These are phyloP conservation scores for fruit fly (Drosophila melanogaster) DNA, from an alignment of 1,140 invertebrate species.

Conservation along the genomic window Release_6_plus_ISO1_MT NT_033777.3:8538001-8538500, in stretches of 20 bases:
- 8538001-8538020: slow-evolving; percentile 5
- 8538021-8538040: slow-evolving; percentile 17
- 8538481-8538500: slow-evolving; percentile 23
- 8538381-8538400: not conserved
- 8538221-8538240: slow-evolving; percentile 7
- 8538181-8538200: not conserved
- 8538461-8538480: slow-evolving; percentile 29
- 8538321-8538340: no score
- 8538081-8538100: slow-evolving; percentile 62
- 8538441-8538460: slow-evolving; percentile 8
- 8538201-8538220: slow-evolving; percentile 1
- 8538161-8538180: not conserved
- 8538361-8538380: no score
- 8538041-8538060: slow-evolving; percentile 10
- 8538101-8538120: slow-evolving; percentile 50
- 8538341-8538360: no score
- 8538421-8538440: slow-evolving; percentile 41
- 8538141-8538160: not conserved
- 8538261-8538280: not conserved
- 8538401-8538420: not conserved
- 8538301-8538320: no score
- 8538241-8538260: not conserved
- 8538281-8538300: no score
- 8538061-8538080: slow-evolving; percentile 61
- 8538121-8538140: not conserved